Evolutionary conservation across 2,888 invertebrate genomes (phyloP), one percentile per base, ranked within the genome.

Genomic region (Gymnocheta viridis): DNA sequence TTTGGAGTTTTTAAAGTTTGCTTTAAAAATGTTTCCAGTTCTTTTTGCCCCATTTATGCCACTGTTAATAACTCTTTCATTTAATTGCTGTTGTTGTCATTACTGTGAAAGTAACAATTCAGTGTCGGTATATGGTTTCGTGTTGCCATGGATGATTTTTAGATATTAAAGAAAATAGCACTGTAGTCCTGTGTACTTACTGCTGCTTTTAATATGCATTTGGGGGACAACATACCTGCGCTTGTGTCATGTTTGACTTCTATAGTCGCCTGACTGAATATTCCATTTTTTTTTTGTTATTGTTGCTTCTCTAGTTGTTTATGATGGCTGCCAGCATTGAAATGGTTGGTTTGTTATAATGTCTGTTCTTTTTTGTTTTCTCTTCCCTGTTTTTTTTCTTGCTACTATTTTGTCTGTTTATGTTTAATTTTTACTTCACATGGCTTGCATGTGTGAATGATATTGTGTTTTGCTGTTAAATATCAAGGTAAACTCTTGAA

Each of bases 261-360:
- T 14, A 35, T 12, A 35, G 24, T 35, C 35, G 2, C 54, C 70
- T 64, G 62, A 56, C 29, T 56, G 19, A 47, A 44, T 47, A 27
- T 58, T 58, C 12, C n/a, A 38, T 12, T 67, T 44, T 14, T 51
- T 67, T 17, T 27, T 12, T 35, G 2, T n/a, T 27, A 3, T 24
- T 9, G 2, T 9, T 41, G 14, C 19, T 22, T 32, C 29, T 54
- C n/a, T 72, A 38, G 58, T 66, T 74, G 64, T 79, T 64, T 73
- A 41, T 70, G 72, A 66, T 74, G 47, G 73, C 78, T 78, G 82
- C 51, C 60, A 64, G 78, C 79, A 64, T 74, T 79, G 56, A 72
- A 44, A 78, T 58, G 49, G 41, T 70, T 56, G 79, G 82, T 64
- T 62, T 66, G 62, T 74, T 74, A 12, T 69, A 47, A 64, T 70